Percentiles rank a stretch among this genome's conserved stretches.
These are phyloP conservation scores for Cheilinus undulatus DNA, from an alignment of 2,113 vertebrate genomes.

Conservation along the genomic window DNA sequence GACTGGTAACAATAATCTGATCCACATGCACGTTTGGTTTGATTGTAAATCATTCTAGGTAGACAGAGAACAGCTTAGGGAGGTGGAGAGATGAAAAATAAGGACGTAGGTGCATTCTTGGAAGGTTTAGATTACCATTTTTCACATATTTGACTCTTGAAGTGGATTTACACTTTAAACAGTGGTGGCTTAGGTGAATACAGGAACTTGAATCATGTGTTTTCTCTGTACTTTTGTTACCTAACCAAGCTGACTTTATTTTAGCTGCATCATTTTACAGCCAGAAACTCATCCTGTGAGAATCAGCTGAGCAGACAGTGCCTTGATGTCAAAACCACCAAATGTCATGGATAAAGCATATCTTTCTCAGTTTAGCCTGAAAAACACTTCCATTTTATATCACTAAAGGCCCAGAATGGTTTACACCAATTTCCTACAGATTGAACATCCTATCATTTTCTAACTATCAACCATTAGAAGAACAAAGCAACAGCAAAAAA, in stretches of 20 bases:
- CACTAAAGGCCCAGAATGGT: too few relatives aligned
- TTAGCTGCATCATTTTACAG: not conserved
- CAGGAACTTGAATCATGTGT: not conserved
- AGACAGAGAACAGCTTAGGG: slow-evolving; percentile 3
- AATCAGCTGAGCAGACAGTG: slow-evolving; percentile 13
- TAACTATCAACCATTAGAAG: too few relatives aligned
- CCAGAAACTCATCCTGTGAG: not conserved
- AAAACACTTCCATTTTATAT: not conserved
- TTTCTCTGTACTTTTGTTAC: not conserved
- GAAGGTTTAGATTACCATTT: not conserved
- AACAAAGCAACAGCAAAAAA: too few relatives aligned
- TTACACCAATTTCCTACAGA: too few relatives aligned
- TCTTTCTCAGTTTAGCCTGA: not conserved
- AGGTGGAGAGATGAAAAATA: slow-evolving; percentile 8
- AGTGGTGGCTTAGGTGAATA: not conserved
- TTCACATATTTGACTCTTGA: too few relatives aligned
- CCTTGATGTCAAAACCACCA: not conserved
- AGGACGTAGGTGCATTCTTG: slow-evolving; percentile 18
- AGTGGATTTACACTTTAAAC: not conserved
- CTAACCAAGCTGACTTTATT: not conserved
- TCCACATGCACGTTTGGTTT: slow-evolving; percentile 62
- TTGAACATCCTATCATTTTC: too few relatives aligned
- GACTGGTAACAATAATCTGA: slow-evolving; percentile 60
- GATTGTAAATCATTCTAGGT: slow-evolving; percentile 39
- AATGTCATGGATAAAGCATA: not conserved